Conservation (phyloP, 2,113 vertebrate species). For the Planiliza haematocheilus region DNA sequence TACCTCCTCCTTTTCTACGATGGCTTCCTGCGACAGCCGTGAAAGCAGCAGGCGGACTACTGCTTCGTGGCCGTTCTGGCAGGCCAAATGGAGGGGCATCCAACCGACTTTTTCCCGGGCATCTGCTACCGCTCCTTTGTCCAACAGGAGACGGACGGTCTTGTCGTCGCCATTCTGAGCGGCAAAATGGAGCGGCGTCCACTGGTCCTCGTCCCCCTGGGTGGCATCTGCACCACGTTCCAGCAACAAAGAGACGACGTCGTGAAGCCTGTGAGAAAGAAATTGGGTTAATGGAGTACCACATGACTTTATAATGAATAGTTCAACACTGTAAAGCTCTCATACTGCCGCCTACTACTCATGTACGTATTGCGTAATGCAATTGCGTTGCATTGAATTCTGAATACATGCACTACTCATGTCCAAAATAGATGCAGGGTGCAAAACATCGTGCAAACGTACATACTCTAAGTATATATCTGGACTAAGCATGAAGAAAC, state of each 20-base stretch:
- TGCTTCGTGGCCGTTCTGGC: slow-evolving; percentile 89
- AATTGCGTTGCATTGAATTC: no score
- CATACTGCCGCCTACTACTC: no score
- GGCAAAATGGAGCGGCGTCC: slow-evolving; percentile 88
- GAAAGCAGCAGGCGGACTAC: slow-evolving; percentile 86
- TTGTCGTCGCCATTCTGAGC: slow-evolving; percentile 88
- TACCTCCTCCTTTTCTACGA: slow-evolving; percentile 70
- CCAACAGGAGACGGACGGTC: slow-evolving; percentile 80
- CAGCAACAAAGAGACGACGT: slow-evolving; percentile 82
- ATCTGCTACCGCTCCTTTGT: slow-evolving; percentile 77
- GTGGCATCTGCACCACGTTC: slow-evolving; percentile 70
- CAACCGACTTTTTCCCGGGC: slow-evolving; percentile 83
- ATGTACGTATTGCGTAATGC: no score
- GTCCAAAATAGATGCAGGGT: not conserved
- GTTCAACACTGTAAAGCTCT: no score
- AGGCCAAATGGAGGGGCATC: slow-evolving; percentile 88
- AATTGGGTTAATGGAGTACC: not conserved
- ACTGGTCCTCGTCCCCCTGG: slow-evolving; percentile 83
- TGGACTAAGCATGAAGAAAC: no score
- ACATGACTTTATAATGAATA: not conserved
- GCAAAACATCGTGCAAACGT: no score
- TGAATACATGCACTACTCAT: no score
- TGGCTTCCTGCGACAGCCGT: slow-evolving; percentile 71
- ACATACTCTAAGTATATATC: no score
- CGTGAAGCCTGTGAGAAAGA: slow-evolving; percentile 68